Conservation (phyloP, 2,797 vertebrate species). For the Silurus lanzhouensis region DNA sequence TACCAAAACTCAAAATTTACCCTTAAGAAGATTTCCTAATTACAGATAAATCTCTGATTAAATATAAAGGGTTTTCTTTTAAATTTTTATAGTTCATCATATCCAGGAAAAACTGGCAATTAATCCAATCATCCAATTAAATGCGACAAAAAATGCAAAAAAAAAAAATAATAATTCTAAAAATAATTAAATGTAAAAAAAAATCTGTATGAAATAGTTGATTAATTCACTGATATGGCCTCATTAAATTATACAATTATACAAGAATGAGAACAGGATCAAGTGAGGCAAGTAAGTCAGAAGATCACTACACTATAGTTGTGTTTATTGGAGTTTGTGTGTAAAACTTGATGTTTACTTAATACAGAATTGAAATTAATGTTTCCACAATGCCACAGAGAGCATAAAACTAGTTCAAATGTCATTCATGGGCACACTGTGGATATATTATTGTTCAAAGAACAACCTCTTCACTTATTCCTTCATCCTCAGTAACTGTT, state of each 20-base stretch:
- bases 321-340: background rate
- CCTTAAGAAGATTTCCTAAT: background rate
- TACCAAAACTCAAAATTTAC: constrained; percentile 20
- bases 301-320: background rate
- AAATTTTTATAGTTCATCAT: background rate
- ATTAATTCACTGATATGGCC: background rate
- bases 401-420: background rate
- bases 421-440: background rate
- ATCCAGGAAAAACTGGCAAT: no score
- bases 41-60: background rate
- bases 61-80: background rate
- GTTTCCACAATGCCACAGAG: background rate
- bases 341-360: background rate
- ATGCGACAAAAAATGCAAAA: background rate
- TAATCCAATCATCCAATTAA: background rate
- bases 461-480: background rate
- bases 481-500: background rate
- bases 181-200: no score
- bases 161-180: no score
- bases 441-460: background rate
- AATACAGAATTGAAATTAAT: background rate
- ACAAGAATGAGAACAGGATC: background rate
- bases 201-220: background rate
- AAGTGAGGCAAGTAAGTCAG: background rate
- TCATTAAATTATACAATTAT: background rate